A percentile compares a stretch with the other conserved stretches of the same genome.
Conservation (phyloP, 2,888 invertebrate genomes). For the Tuta absoluta region DNA sequence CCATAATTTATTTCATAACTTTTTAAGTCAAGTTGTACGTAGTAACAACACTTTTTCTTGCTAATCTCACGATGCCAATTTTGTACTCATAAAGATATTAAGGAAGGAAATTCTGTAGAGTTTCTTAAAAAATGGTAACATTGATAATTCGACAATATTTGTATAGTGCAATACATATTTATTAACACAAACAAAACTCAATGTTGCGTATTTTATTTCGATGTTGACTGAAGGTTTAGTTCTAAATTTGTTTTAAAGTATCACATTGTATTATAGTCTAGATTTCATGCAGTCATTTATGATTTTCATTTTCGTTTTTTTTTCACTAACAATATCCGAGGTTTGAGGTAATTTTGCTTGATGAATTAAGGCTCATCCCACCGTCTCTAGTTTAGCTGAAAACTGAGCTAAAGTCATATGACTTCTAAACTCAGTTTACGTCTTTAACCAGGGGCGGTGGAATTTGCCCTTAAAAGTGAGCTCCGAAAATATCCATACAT, state of each 20-base stretch:
- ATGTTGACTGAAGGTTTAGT: constrained; percentile 34
- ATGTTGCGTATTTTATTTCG: constrained; percentile 36
- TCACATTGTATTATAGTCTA: constrained; percentile 26
- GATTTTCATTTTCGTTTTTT: constrained; percentile 32
- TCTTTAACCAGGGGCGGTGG: no score
- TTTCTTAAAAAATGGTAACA: constrained; percentile 12
- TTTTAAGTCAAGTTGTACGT: background rate
- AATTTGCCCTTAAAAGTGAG: background rate
- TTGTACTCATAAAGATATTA: constrained; percentile 3
- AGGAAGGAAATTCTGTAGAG: constrained; percentile 19
- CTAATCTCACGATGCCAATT: constrained; percentile 9
- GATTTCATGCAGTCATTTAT: constrained; percentile 28
- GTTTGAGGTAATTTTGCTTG: constrained; percentile 55
- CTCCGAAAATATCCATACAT: constrained; percentile 27
- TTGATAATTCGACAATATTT: constrained; percentile 34
- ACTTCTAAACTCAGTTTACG: no score
- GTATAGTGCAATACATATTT: constrained; percentile 73
- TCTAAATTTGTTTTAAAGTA: constrained; percentile 25
- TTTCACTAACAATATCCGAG: constrained; percentile 63
- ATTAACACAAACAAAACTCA: constrained; percentile 51
- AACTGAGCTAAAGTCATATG: no score
- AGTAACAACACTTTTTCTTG: constrained; percentile 9
- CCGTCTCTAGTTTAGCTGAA: no score
- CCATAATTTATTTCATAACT: background rate
- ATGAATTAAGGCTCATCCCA: background rate